Evolutionary conservation across 2,797 vertebrate genomes (phyloP), one percentile per base, ranked within the genome.

Genomic region (Lindbergichthys nudifrons): DNA sequence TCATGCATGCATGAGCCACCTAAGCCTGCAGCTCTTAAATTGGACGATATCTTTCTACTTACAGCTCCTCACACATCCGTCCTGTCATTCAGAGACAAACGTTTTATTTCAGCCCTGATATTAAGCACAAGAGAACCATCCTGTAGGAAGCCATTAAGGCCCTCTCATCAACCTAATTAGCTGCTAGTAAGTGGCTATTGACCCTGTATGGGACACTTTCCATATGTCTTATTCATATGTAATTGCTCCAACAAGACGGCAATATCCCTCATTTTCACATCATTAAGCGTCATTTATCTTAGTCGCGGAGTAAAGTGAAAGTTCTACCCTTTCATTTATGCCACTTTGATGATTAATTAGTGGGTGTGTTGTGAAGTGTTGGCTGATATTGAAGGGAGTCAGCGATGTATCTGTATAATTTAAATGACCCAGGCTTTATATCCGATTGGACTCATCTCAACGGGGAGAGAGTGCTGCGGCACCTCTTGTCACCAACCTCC

Each of bases 131-230:
- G 21, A 51, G 52, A 75, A 65, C 64, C 81, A 57, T 86, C 64
- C 75, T 74, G 79, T 73, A 80, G 65, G 73, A 89, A 87, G 75
- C 84, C 71, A 91, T 93, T 92, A 92, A 66, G 75, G 61, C 63
- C 74, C 48, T 84, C 85, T 85, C 85, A 90, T 85, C 63, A 75
- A 58, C 81, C 86, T 87, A 91, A 90, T 94, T 92, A 93, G 80
- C 77, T 77, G 52, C 60, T 72, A 58, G 78, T 88, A 90, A 93
- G 87, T 91, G 85, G 84, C 75, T 79, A 76, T 71, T 87, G 81
- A 87, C 76, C 82, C 61, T 23, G 63, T 70, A 84, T 69, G 69
- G 75, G 75, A 85, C 86, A 89, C 86, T 87, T 70, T 80, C 80
- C 86, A 86, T 85, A 76, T 78, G 64, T 91, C 91, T 91, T 87